Evolutionary conservation across 2,797 vertebrate genomes (phyloP).

Genomic region (Martes flavigula): DNA sequence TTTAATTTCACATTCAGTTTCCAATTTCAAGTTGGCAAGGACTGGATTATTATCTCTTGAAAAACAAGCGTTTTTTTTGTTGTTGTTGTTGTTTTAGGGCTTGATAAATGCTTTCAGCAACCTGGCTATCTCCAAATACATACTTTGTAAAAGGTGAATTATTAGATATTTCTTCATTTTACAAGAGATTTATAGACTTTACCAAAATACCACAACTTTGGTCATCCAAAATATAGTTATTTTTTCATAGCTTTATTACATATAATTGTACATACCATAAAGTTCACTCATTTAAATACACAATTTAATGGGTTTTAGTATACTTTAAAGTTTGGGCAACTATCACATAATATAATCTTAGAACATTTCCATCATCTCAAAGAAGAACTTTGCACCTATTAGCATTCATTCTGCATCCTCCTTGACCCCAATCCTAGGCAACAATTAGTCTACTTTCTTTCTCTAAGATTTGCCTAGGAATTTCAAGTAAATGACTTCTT

Average conservation of each 20-base stretch:
- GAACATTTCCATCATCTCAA: neutral
- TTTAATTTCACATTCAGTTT: neutral
- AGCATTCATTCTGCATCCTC: neutral
- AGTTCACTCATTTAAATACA: neutral
- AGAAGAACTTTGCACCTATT: neutral
- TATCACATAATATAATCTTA: neutral
- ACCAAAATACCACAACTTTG: neutral
- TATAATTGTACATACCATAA: neutral
- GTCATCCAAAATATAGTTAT: neutral
- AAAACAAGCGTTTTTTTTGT: neutral
- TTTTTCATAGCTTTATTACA: neutral
- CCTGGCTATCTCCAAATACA: neutral
- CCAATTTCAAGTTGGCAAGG: constrained; percentile 19
- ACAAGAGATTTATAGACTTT: neutral
- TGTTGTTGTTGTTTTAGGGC: neutral
- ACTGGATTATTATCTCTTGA: neutral
- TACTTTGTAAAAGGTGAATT: neutral
- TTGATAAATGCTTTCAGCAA: neutral
- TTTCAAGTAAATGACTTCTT: neutral
- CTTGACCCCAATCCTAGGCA: neutral
- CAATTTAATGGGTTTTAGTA: neutral
- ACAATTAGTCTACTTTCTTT: neutral
- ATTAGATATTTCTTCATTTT: neutral
- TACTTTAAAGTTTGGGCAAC: neutral
- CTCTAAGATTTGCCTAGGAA: neutral